Evolutionary conservation across 2,888 invertebrate genomes (phyloP).

Genomic region (Tenthredo amoena): DNA sequence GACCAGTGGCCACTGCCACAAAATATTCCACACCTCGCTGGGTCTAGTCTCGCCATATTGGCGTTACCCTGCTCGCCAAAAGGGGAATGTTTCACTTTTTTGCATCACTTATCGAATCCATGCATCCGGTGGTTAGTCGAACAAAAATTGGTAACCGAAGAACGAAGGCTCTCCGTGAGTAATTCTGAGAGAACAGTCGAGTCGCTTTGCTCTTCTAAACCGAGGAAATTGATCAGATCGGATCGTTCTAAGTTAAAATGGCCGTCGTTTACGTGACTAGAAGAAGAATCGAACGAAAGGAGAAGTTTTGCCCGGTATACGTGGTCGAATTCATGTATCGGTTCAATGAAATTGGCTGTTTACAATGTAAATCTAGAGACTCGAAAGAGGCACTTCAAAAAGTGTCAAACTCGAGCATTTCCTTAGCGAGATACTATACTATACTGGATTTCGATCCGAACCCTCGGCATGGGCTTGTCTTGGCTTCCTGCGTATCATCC

Average conservation of each 20-base stretch:
- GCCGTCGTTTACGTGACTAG: slow-evolving; percentile 1
- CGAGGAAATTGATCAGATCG: slow-evolving; percentile 13
- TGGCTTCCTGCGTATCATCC: slow-evolving; percentile 49
- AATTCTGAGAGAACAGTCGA: background rate
- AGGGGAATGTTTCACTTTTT: background rate
- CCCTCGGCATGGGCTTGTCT: background rate
- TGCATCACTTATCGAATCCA: background rate
- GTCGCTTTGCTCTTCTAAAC: background rate
- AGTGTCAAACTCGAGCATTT: slow-evolving; percentile 16
- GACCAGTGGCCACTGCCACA: slow-evolving; percentile 59
- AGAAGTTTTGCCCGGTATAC: background rate
- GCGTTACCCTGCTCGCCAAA: background rate
- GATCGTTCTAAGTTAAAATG: background rate
- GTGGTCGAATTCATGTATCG: slow-evolving; percentile 8
- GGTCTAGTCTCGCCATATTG: slow-evolving; percentile 38
- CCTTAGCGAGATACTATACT: background rate
- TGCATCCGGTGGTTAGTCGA: background rate
- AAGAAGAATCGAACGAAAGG: background rate
- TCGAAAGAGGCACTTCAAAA: background rate
- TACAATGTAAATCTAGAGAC: slow-evolving; percentile 14
- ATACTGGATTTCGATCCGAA: slow-evolving; percentile 4
- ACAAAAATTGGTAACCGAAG: background rate
- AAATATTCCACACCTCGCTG: slow-evolving; percentile 63
- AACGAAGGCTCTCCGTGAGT: background rate
- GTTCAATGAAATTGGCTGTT: slow-evolving; percentile 10